phyloP scores from a whole-genome alignment of 92 coral and sea anemone genomes.

The Paragorgia papillata region DNA sequence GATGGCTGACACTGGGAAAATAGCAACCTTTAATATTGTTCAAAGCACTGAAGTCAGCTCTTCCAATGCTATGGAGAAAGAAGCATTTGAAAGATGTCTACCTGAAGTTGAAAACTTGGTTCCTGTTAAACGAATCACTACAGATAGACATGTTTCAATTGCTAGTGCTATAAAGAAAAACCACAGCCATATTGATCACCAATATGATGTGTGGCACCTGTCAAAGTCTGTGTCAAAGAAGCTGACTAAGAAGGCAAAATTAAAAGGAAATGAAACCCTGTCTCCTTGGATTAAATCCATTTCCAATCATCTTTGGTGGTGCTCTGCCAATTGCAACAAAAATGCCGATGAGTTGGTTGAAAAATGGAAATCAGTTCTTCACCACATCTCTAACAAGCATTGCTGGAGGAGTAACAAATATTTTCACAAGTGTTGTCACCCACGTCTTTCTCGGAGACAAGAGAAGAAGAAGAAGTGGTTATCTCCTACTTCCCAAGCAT shows the following conservation, averaged over 20 bases:
- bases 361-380: constrained; percentile 41
- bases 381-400: constrained; percentile 47
- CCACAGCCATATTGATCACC: constrained; percentile 46
- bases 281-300: constrained; percentile 59
- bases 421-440: constrained; percentile 13
- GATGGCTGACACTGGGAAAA: constrained; percentile 62
- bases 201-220: constrained; percentile 70
- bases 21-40: constrained; percentile 49
- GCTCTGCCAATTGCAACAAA: constrained; percentile 54
- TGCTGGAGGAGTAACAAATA: constrained; percentile 24
- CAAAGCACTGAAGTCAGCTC: constrained; percentile 66
- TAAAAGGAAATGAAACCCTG: constrained; percentile 54
- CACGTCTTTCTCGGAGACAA: constrained; percentile 28
- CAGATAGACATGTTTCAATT: constrained; percentile 61
- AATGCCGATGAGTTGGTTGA: constrained; percentile 14
- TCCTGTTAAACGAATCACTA: constrained; percentile 33
- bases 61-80: constrained; percentile 67
- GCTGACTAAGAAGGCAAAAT: constrained; percentile 49
- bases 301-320: constrained; percentile 65
- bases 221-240: constrained; percentile 60
- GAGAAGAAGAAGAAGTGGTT: constrained; percentile 33
- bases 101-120: constrained; percentile 16
- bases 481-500: constrained; percentile 30
- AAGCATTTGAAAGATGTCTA: constrained; percentile 52
- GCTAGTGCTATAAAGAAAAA: constrained; percentile 50